These are phyloP conservation scores for Cyclophora albipunctata DNA, from an alignment of 2,888 invertebrate species.

Conservation along the genomic window DNA sequence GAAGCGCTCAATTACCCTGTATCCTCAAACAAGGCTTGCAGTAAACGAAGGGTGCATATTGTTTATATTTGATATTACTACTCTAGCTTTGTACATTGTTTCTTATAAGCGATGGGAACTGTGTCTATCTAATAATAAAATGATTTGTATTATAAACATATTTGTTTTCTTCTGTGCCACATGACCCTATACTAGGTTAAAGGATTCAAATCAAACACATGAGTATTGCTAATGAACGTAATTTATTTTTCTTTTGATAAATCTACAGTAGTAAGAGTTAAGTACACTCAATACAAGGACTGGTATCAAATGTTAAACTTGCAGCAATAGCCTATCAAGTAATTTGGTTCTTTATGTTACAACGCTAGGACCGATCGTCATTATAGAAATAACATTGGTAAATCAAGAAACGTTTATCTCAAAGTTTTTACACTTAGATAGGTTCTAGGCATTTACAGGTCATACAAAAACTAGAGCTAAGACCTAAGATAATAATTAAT, in stretches of 20 bases:
- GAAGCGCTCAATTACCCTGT: constrained; percentile 74
- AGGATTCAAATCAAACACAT: constrained; percentile 27
- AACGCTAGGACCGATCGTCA: constrained; percentile 50
- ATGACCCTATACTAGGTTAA: not conserved
- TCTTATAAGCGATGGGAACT: constrained; percentile 82
- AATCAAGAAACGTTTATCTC: constrained; percentile 6
- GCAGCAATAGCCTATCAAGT: constrained; percentile 63
- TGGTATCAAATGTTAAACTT: constrained; percentile 73
- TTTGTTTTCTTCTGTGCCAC: constrained; percentile 34
- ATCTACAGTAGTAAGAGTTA: constrained; percentile 71
- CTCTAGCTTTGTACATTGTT: constrained; percentile 83
- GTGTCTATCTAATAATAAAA: constrained; percentile 82
- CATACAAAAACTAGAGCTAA: constrained; percentile 2
- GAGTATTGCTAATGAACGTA: constrained; percentile 66
- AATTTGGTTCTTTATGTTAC: constrained; percentile 67
- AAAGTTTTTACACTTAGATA: constrained; percentile 6
- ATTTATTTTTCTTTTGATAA: constrained; percentile 71
- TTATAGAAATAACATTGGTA: constrained; percentile 22
- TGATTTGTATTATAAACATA: constrained; percentile 79
- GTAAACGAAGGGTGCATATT: constrained; percentile 76
- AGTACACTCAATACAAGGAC: constrained; percentile 75
- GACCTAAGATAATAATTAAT: not conserved
- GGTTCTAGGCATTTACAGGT: constrained; percentile 9
- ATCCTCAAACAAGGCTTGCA: constrained; percentile 73
- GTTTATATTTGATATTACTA: constrained; percentile 77